phyloP scores from a whole-genome alignment of 2,888 invertebrate genomes.

The Synanthedon formicaeformis region DNA sequence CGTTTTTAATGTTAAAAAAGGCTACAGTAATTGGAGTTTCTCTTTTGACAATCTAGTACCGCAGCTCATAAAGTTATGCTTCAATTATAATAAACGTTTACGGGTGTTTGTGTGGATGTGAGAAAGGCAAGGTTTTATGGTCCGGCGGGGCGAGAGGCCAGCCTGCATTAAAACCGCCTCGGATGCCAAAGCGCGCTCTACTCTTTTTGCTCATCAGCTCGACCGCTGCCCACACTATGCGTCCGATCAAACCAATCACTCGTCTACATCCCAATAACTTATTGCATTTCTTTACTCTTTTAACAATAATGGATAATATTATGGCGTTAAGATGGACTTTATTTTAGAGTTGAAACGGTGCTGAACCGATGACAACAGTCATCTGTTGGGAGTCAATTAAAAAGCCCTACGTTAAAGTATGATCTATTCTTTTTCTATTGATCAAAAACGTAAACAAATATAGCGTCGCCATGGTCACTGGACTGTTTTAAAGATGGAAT shows the following conservation, averaged over 20 bases:
- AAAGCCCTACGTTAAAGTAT: too few relatives aligned
- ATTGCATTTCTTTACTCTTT: neutral
- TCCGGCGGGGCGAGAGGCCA: slow-evolving; percentile 24
- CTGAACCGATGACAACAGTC: too few relatives aligned
- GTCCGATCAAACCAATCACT: slow-evolving; percentile 8
- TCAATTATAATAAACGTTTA: slow-evolving; percentile 64
- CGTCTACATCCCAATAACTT: neutral
- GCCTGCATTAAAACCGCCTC: slow-evolving; percentile 29
- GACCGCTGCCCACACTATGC: slow-evolving; percentile 4
- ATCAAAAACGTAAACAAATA: too few relatives aligned
- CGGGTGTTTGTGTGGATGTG: slow-evolving; percentile 46
- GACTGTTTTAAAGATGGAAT: too few relatives aligned
- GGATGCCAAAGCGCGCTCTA: slow-evolving; percentile 30
- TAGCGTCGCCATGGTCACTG: too few relatives aligned
- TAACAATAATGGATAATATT: too few relatives aligned
- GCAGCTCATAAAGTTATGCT: slow-evolving; percentile 53
- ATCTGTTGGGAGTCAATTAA: too few relatives aligned
- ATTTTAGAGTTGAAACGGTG: too few relatives aligned
- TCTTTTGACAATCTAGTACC: slow-evolving; percentile 46
- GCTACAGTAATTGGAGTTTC: slow-evolving; percentile 24
- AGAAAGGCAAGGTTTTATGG: slow-evolving; percentile 54
- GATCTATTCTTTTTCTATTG: too few relatives aligned
- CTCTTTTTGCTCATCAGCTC: slow-evolving; percentile 39
- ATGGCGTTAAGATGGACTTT: too few relatives aligned
- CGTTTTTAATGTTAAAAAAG: too few relatives aligned